Evolutionary conservation across 2,113 vertebrate genomes (phyloP).

Genomic region (Pygoscelis adeliae): DNA sequence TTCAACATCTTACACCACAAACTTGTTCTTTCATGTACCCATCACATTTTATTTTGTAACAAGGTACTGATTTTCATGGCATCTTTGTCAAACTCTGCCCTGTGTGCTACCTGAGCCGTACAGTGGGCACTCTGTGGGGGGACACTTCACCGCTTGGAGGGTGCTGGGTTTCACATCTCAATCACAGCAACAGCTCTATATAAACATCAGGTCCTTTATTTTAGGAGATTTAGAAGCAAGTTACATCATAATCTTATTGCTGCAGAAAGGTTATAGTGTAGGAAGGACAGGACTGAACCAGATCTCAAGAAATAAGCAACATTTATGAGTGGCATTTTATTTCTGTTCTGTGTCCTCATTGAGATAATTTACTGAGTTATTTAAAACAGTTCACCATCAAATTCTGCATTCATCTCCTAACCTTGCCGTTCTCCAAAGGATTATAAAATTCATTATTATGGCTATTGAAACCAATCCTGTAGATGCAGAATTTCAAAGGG

Average conservation of each 20-base stretch:
- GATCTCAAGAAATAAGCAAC: neutral
- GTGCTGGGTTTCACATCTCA: neutral
- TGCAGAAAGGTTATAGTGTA: neutral
- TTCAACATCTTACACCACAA: neutral
- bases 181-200: neutral
- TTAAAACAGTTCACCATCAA: neutral
- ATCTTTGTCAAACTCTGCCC: neutral
- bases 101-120: accelerated
- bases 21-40: neutral
- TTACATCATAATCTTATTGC: neutral
- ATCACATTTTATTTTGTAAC: neutral
- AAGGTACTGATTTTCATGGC: neutral
- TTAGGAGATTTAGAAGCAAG: neutral
- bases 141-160: accelerated
- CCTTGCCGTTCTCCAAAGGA: neutral
- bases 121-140: accelerated
- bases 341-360: neutral
- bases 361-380: neutral
- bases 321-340: neutral
- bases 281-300: neutral
- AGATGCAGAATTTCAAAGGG: neutral
- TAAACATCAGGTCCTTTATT: neutral
- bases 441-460: neutral
- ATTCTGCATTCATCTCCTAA: conserved; percentile 15
- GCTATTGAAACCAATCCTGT: neutral